Evolutionary conservation across 2,797 vertebrate genomes (phyloP).

Genomic region (Bryconaethiops microstoma): DNA sequence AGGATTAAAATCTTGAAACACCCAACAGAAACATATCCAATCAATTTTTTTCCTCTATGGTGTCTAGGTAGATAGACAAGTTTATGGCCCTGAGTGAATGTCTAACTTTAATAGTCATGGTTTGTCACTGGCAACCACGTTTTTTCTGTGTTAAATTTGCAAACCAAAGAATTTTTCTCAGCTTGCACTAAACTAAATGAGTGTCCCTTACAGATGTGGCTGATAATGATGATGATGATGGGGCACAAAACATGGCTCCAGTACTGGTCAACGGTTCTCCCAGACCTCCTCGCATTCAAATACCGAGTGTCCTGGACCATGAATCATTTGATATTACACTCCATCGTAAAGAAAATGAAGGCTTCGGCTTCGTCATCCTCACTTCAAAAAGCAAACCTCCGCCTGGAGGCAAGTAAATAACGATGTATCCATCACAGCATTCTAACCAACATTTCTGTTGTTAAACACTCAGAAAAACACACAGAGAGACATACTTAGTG

Average conservation of each 20-base stretch:
- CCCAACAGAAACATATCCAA: no score
- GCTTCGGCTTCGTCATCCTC: constrained; percentile 97
- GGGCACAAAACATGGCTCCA: constrained; percentile 64
- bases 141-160: no score
- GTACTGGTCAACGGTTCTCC: constrained; percentile 83
- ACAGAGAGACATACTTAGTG: background rate
- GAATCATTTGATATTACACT: constrained; percentile 89
- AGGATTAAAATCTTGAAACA: no score
- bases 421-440: background rate
- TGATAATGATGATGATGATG: constrained; percentile 69
- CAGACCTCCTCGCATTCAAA: constrained; percentile 69
- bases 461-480: background rate
- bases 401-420: constrained; percentile 85
- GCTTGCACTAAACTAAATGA: background rate
- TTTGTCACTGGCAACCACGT: no score
- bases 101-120: no score
- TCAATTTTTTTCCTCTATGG: no score
- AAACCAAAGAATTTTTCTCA: background rate
- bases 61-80: no score
- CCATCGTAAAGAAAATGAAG: constrained; percentile 92
- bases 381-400: constrained; percentile 97
- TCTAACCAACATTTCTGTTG: background rate
- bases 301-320: constrained; percentile 54
- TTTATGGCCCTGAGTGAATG: no score
- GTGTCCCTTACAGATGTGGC: constrained; percentile 44